phyloP scores from a whole-genome alignment of 2,113 vertebrate genomes.

The Loxodonta africana region DNA sequence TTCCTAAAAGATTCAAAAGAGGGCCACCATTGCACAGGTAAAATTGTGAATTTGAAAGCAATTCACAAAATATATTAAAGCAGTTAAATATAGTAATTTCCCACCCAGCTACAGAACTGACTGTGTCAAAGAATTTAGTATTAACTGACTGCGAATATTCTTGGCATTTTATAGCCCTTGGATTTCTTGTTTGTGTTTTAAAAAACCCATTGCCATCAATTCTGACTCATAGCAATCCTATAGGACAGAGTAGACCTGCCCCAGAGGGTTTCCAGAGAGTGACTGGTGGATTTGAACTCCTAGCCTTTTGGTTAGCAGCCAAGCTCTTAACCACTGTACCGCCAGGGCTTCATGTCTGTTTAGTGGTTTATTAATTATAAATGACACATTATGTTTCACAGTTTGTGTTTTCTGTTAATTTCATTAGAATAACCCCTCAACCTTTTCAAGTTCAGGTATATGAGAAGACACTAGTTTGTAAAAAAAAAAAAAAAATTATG shows the following conservation, averaged over 20 bases:
- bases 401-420: conserved; percentile 24
- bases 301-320: no score
- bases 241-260: no score
- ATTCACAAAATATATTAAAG: conserved; percentile 6
- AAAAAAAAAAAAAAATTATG: not conserved
- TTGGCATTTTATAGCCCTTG: conserved; percentile 17
- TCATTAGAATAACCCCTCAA: not conserved
- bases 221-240: no score
- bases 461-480: not conserved
- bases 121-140: not conserved
- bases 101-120: conserved; percentile 46
- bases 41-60: conserved; percentile 23
- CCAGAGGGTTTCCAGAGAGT: no score
- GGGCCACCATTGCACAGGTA: no score
- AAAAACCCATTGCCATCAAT: no score
- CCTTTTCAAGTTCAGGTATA: conserved; percentile 24
- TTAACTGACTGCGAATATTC: conserved; percentile 47
- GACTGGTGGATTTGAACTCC: no score
- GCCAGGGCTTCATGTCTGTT: no score
- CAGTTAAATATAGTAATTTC: conserved; percentile 39
- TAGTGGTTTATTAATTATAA: not conserved
- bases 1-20: not conserved
- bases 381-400: conserved; percentile 17
- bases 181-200: conserved; percentile 46
- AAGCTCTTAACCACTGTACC: no score